Conservation (phyloP, 2,888 invertebrate species). For the Portevinia maculata region DNA sequence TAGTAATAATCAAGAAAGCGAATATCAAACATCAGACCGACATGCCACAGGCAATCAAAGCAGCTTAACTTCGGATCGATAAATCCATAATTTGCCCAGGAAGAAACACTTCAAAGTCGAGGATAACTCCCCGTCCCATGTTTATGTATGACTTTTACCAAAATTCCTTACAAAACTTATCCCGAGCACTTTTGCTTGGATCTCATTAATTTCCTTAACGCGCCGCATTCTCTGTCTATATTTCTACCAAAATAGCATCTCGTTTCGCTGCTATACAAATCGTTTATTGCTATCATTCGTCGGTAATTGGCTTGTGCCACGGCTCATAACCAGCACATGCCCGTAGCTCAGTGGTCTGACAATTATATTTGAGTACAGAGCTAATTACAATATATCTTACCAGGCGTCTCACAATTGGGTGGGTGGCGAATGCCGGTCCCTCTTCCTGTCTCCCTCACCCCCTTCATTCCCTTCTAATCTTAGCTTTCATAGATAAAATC, state of each 20-base stretch:
- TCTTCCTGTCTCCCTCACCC: neutral
- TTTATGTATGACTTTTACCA: neutral
- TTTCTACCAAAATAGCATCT: constrained; percentile 7
- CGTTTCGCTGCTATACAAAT: constrained; percentile 39
- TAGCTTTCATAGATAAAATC: neutral
- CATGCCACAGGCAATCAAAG: too few relatives aligned
- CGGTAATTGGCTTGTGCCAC: constrained; percentile 49
- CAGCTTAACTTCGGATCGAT: neutral
- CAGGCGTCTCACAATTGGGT: constrained; percentile 16
- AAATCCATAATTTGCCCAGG: neutral
- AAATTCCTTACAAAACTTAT: constrained; percentile 17
- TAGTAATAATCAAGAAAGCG: too few relatives aligned
- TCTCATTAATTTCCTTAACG: constrained; percentile 42
- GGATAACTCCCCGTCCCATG: neutral
- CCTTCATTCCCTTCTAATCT: too few relatives aligned
- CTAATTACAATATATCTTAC: constrained; percentile 44
- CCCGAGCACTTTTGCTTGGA: constrained; percentile 10
- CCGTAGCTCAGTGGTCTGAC: neutral
- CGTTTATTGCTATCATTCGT: constrained; percentile 49
- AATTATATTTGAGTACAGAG: constrained; percentile 28
- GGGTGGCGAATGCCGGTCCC: constrained; percentile 9
- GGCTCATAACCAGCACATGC: neutral
- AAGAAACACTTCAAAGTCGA: neutral
- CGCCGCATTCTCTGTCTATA: neutral
- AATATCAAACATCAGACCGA: too few relatives aligned